These are phyloP conservation scores for Drosophila eohydei DNA, from an alignment of 2,888 invertebrate species.

Conservation along the genomic window DNA sequence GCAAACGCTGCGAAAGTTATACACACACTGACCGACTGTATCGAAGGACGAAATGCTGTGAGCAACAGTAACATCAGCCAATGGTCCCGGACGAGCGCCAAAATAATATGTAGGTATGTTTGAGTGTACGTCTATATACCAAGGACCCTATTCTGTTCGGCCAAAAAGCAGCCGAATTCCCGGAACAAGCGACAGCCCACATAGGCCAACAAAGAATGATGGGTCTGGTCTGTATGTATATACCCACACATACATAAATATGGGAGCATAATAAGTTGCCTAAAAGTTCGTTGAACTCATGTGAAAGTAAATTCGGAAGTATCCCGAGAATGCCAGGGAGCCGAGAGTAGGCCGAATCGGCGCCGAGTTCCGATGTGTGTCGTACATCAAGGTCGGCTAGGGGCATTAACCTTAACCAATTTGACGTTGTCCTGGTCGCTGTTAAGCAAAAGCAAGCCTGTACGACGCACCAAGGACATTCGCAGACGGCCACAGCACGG, in stretches of 20 bases:
- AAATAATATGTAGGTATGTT: conserved; percentile 31
- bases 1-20: conserved; percentile 53
- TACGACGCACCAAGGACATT: conserved; percentile 71
- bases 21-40: conserved; percentile 60
- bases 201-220: conserved; percentile 19
- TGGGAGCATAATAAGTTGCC: conserved; percentile 64
- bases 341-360: conserved; percentile 58
- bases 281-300: conserved; percentile 73
- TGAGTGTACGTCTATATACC: conserved; percentile 7
- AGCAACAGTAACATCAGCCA: conserved; percentile 59
- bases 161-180: conserved; percentile 27
- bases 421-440: conserved; percentile 69
- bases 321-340: conserved; percentile 34
- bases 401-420: conserved; percentile 82
- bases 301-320: conserved; percentile 65
- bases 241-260: neutral
- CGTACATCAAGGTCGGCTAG: conserved; percentile 83
- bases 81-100: conserved; percentile 62
- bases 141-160: conserved; percentile 41
- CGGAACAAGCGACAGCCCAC: conserved; percentile 25
- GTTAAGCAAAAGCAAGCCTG: conserved; percentile 46
- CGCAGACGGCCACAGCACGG: conserved; percentile 38
- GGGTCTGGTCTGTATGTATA: conserved; percentile 24
- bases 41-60: conserved; percentile 58
- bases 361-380: conserved; percentile 72